Base-by-base conservation (phyloP, 2,888 invertebrate genomes). In the Antitype chi region DNA sequence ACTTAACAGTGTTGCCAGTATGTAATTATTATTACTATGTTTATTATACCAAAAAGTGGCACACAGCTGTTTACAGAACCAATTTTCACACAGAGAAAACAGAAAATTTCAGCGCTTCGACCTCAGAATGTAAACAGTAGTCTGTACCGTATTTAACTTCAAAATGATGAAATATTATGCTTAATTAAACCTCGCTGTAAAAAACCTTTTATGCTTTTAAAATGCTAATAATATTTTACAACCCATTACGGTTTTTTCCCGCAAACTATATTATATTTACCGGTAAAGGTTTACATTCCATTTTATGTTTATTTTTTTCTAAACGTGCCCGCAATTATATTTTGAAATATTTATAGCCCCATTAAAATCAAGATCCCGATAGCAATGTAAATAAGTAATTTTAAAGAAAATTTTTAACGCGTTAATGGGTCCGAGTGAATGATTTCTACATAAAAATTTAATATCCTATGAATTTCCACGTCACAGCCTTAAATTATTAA, bases 131-230 rank as follows among this genome's bases (percentile, higher is more conserved):
- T 71, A 80, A 67, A 80, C 60, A 70, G 25, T 38, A 53, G 47
- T 32, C 25, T 25, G 25, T 47, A 6, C 47, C 32, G 28, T 64
- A 78, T 80, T 80, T 78, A 63, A 83, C 52, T n/a, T 68, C 20
- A 38, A 83, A 83, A 83, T 80, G n/a, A 32, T 68, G 68, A 78
- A 79, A 59, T 83, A 83, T 83, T 83, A 63, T 32, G 64, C 47
- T 68, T 57, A 78, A 80, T 83, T 80, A 78, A 80, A 78, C 15
- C 20, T 63, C 13, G 57, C 43, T 53, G n/a, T 68, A 69, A 78
- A 38, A 79, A 78, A 83, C 47, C 62, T 83, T 79, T 79, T 79
- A 68, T 47, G 57, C 64, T 76, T 66, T 82, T 60, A 76, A 78
- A 78, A 82, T 76, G 57, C n/a, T 66, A 25, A 63, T 78, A 64